phyloP scores from a whole-genome alignment of 2,113 vertebrate species.

The Salvator merianae region DNA sequence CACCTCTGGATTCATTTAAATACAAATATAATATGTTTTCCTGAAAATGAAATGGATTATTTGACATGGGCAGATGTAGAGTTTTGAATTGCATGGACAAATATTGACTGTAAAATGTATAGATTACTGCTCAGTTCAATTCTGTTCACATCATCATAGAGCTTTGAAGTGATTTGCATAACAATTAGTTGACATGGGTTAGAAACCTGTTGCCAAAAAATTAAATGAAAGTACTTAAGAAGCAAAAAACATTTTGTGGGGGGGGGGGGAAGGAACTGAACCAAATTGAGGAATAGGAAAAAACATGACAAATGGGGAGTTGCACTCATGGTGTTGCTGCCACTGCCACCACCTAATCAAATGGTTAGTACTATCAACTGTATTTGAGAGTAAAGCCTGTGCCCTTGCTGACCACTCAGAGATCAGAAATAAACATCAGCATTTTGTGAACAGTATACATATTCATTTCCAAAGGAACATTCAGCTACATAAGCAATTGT shows the following conservation, averaged over 20 bases:
- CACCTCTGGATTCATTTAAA: conserved; percentile 25
- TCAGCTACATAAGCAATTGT: too few relatives aligned
- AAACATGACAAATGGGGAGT: not conserved
- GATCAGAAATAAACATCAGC: too few relatives aligned
- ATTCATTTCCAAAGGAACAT: too few relatives aligned
- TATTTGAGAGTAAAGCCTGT: too few relatives aligned
- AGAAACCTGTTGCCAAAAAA: conserved; percentile 43
- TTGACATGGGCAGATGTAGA: conserved; percentile 27
- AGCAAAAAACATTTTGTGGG: not conserved
- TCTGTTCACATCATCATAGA: conserved; percentile 38
- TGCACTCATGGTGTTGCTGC: not conserved
- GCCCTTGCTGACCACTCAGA: too few relatives aligned
- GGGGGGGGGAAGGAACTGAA: not conserved
- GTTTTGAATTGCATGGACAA: conserved; percentile 32
- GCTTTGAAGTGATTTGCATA: conserved; percentile 46
- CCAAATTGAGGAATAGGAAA: not conserved
- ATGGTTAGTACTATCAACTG: not conserved
- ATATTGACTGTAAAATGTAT: conserved; percentile 35
- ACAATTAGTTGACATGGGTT: conserved; percentile 29
- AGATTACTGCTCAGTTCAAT: conserved; percentile 32
- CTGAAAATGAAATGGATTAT: conserved; percentile 6
- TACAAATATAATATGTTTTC: conserved; percentile 31
- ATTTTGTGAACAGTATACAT: too few relatives aligned
- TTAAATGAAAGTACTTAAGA: conserved; percentile 42
- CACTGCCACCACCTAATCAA: not conserved